phyloP scores from a whole-genome alignment of 2,113 vertebrate species.

The Elaphurus davidianus region DNA sequence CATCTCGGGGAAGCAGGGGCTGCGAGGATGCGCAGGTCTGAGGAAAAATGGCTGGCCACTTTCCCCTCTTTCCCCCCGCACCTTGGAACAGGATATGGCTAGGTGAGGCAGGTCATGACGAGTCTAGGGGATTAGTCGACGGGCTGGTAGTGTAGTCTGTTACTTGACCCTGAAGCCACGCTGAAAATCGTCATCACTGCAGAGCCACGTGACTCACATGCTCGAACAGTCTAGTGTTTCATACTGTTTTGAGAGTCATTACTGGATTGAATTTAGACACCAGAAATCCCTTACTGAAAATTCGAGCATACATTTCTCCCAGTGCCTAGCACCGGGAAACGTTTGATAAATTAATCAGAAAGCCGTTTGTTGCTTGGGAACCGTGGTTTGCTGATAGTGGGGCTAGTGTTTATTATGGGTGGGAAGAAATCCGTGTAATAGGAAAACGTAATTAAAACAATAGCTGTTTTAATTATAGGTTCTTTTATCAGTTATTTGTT shows the following conservation, averaged over 20 bases:
- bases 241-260: background rate
- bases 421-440: background rate
- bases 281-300: background rate
- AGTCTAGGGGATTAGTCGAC: background rate
- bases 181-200: background rate
- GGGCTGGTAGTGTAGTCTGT: background rate
- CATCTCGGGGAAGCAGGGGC: background rate
- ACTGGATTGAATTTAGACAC: background rate
- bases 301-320: background rate
- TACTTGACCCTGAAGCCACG: background rate
- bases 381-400: background rate
- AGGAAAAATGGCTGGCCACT: background rate
- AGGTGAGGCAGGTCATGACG: background rate
- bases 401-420: background rate
- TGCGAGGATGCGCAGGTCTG: background rate
- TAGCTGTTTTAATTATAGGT: background rate
- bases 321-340: background rate
- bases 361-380: background rate
- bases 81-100: background rate
- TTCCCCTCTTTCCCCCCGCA: background rate
- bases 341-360: background rate
- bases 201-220: conserved; percentile 45
- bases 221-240: background rate
- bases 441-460: background rate
- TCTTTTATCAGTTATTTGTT: background rate